phyloP scores from a whole-genome alignment of 2,888 invertebrate species.

The Eupelmus urozonus region DNA sequence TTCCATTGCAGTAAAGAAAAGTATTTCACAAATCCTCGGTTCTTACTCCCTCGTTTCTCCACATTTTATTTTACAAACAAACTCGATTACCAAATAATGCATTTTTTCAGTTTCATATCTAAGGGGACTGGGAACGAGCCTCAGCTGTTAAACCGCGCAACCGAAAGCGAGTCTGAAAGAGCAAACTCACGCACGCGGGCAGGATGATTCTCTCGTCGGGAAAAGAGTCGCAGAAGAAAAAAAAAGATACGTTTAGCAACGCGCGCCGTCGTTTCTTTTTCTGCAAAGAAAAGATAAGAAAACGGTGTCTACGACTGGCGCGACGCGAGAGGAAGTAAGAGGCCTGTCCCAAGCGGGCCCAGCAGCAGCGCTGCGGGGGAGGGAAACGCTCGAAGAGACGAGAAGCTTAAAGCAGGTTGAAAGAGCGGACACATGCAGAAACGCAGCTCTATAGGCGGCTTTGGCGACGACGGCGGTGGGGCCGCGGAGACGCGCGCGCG shows the following conservation, averaged over 20 bases:
- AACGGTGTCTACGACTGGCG: not conserved
- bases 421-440: conserved; percentile 10
- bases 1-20: conserved; percentile 3
- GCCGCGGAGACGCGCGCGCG: conserved; percentile 59
- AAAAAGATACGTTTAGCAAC: conserved; percentile 46
- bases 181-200: not conserved
- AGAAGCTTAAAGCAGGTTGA: conserved; percentile 10
- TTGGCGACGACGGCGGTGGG: not conserved
- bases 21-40: not conserved
- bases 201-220: conserved; percentile 21
- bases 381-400: conserved; percentile 29
- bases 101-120: conserved; percentile 19
- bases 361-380: not conserved
- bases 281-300: conserved; percentile 37
- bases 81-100: conserved; percentile 32
- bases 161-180: conserved; percentile 20
- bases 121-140: conserved; percentile 28
- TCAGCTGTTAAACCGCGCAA: conserved; percentile 9
- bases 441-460: not conserved
- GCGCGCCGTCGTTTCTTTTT: conserved; percentile 28
- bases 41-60: not conserved
- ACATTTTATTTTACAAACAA: conserved; percentile 15
- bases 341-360: conserved; percentile 25
- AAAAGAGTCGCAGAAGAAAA: not conserved
- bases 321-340: conserved; percentile 50